Evolutionary conservation across 2,797 vertebrate species (phyloP).

Genomic region (Spondyliosoma cantharus): DNA sequence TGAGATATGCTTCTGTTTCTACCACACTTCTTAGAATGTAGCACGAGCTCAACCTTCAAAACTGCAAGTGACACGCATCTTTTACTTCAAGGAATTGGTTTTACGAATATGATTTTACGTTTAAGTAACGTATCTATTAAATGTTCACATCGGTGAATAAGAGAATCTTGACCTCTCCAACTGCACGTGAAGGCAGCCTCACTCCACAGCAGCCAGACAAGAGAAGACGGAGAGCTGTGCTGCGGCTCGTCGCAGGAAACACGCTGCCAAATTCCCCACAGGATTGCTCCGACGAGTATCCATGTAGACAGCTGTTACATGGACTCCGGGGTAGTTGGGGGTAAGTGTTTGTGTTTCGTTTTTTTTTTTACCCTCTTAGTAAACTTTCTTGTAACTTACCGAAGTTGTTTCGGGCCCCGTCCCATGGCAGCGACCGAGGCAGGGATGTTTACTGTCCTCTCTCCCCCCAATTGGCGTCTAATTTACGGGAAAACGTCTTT

Average conservation of each 20-base stretch:
- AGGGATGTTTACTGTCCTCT: slow-evolving; percentile 60
- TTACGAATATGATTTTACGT: too few relatives aligned
- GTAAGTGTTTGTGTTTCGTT: slow-evolving; percentile 60
- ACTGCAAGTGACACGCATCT: not conserved
- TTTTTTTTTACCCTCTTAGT: not conserved
- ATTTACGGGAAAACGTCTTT: slow-evolving; percentile 37
- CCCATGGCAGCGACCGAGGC: slow-evolving; percentile 34
- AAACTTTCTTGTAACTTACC: slow-evolving; percentile 16
- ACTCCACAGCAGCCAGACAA: not conserved
- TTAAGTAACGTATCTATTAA: not conserved
- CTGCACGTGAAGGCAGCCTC: slow-evolving; percentile 46
- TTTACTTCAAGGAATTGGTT: not conserved
- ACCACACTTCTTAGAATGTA: not conserved
- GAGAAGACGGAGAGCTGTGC: slow-evolving; percentile 8
- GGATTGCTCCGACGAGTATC: not conserved
- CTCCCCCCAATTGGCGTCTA: slow-evolving; percentile 38
- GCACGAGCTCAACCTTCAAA: not conserved
- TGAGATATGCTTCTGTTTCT: not conserved
- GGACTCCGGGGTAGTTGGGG: slow-evolving; percentile 20
- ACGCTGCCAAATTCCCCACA: slow-evolving; percentile 35
- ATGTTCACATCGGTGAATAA: not conserved
- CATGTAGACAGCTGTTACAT: slow-evolving; percentile 43
- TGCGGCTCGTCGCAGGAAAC: slow-evolving; percentile 54
- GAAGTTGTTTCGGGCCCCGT: slow-evolving; percentile 53
- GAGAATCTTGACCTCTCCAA: not conserved